Base-by-base conservation (phyloP, 2,797 vertebrate genomes). In the Enoplosus armatus region DNA sequence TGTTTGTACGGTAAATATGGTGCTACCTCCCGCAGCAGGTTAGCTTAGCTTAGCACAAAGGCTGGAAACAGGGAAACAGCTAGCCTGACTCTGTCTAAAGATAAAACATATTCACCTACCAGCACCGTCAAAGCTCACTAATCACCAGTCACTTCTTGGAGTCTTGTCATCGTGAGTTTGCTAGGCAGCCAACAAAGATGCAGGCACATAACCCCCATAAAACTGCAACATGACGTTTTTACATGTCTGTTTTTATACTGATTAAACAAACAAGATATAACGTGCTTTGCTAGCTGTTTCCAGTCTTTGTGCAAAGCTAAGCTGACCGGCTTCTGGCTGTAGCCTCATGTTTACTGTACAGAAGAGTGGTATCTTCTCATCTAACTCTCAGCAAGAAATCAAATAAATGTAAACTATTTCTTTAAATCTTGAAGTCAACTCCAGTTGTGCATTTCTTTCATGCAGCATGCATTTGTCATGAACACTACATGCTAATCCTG, bases 301-400 rank as follows among this genome's bases (percentile, higher is more conserved):
- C 22, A 10, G 47, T 70, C 6, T 53, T 71, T 16, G 18, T 45
- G 22, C 1, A 0, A 53, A 37, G 26, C 53, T 66, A 26, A 43
- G 35, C 54, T 62, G 51, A 65, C 18, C 9, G 0, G 26, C 66
- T 71, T 9, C 35, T 60, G 66, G 29, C 47, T 66, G n/a, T 15
- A 47, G 43, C 31, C 29, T 61, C 48, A 22, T 73, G 53, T 70
- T 65, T 61, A 37, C 54, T 51, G 8, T 39, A 20, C 33, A 27
- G 29, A 51, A 59, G 6, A 55, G 2, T 33, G 22, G 0, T 22
- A 5, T 24, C 0, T 33, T 67, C 15, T 64, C 35, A 66, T 61
- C 27, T 39, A 29, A 16, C 4, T 16, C 55, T 39, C 16, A 70
- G 43, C 22, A 33, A 73, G 35, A 60, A 60, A 61, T 29, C 18